Percentiles rank a stretch among this genome's conserved stretches.
These are phyloP conservation scores for Drosophila siamana DNA, from an alignment of 2,888 invertebrate genomes.

Conservation along the genomic window DNA sequence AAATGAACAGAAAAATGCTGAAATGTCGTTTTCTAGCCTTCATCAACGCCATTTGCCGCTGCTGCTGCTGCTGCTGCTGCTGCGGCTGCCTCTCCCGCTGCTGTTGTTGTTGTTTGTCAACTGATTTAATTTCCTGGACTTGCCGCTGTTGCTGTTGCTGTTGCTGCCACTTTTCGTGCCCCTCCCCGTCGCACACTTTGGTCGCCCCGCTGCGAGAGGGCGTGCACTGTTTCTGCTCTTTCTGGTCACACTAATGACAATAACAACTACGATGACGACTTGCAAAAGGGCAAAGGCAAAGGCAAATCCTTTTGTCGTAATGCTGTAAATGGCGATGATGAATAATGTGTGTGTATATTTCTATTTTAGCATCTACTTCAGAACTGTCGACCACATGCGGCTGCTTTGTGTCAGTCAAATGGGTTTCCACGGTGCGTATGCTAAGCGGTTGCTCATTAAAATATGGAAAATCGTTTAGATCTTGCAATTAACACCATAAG, in stretches of 20 bases:
- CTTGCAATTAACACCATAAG: slow-evolving; percentile 47
- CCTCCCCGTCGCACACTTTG: slow-evolving; percentile 7
- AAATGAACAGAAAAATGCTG: slow-evolving; percentile 54
- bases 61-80: slow-evolving; percentile 37
- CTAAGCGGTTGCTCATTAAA: slow-evolving; percentile 62
- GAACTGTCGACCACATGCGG: slow-evolving; percentile 67
- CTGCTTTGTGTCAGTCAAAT: slow-evolving; percentile 63
- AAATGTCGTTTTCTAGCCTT: slow-evolving; percentile 37
- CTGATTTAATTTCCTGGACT: slow-evolving; percentile 79
- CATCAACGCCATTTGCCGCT: slow-evolving; percentile 63
- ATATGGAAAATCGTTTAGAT: slow-evolving; percentile 54
- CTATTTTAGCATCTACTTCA: slow-evolving; percentile 33
- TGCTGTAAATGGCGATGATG: slow-evolving; percentile 50
- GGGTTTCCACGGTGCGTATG: slow-evolving; percentile 46
- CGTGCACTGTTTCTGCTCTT: slow-evolving; percentile 62
- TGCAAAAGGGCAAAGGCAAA: slow-evolving; percentile 76
- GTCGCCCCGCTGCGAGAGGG: slow-evolving; percentile 70
- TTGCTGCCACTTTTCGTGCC: slow-evolving; percentile 1
- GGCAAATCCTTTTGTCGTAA: slow-evolving; percentile 48
- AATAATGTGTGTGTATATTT: slow-evolving; percentile 39
- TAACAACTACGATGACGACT: slow-evolving; percentile 52
- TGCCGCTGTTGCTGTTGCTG: slow-evolving; percentile 20
- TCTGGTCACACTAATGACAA: slow-evolving; percentile 69
- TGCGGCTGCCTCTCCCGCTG: slow-evolving; percentile 41
- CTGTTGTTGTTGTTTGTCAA: slow-evolving; percentile 73